Base-by-base conservation (phyloP, 2,888 invertebrate genomes). In the Odontocolon sp. region DNA sequence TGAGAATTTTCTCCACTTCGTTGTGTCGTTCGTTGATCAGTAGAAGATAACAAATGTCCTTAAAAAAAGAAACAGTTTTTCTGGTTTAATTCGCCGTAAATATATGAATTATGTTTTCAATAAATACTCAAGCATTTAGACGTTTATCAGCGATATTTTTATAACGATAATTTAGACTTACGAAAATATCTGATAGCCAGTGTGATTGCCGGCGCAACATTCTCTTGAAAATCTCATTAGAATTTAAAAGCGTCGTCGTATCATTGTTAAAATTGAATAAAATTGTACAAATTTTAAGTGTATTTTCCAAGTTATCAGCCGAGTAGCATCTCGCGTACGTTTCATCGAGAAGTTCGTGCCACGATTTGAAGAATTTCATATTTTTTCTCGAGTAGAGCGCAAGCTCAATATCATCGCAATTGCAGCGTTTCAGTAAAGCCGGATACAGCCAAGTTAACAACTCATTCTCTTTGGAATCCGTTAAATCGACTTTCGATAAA, bases 171-270 rank as follows among this genome's bases (percentile, higher is more conserved):
- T n/a, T n/a, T n/a, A n/a, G n/a, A 23, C 83, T 80, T 82, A 89
- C 89, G 80, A 89, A 77, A 69, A 90, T 84, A 80, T 89, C 90
- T 38, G 70, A 70, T 11, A 89, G 45, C 89, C 89, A 90, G 75
- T 89, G 89, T 8, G 72, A 71, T 64, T 82, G 80, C 14, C 69
- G 83, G 70, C 71, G 82, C 40, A 83, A 73, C 14, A 84, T 75
- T 73, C 90, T 81, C 42, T 83, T 78, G 21, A 85, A 81, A 26
- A 90, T 74, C 77, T 88, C 87, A 70, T 82, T 86, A 42, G 79
- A 72, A 69, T 86, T 80, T 6, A 88, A 47, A 45, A 69, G 23
- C n/a, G 80, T 56, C 21, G 56, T 50, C 16, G 52, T 63, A 68
- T 80, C 45, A 69, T 81, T 70, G 8, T 77, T 52, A 11, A 67